These are phyloP conservation scores for Haliclystus octoradiatus DNA, from an alignment of 30 jellyfish, hydroid and myxozoan genomes.

Conservation along the genomic window DNA sequence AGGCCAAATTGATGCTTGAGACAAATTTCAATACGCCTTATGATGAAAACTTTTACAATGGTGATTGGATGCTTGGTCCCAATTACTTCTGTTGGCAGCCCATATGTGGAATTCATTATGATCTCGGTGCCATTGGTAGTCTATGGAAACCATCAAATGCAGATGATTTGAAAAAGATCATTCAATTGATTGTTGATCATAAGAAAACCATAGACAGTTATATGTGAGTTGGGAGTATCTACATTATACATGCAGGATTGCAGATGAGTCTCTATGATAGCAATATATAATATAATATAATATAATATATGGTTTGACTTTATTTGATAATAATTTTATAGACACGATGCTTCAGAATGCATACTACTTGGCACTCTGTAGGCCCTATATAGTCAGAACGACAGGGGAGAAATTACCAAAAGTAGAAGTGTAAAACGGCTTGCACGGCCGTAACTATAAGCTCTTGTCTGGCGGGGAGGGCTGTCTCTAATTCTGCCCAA, in stretches of 20 bases:
- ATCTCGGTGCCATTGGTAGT: constrained; percentile 39
- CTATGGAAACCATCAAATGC: constrained; percentile 26
- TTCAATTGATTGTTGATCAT: constrained; percentile 27
- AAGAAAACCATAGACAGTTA: constrained; percentile 31
- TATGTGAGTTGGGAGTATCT: constrained; percentile 40
- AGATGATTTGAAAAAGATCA: constrained; percentile 29
- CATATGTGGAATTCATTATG: constrained; percentile 44
- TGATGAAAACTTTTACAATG: constrained; percentile 74
- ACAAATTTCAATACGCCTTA: constrained; percentile 45
- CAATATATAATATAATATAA: background rate
- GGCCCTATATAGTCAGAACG: no score
- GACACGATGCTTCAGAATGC: no score
- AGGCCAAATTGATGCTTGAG: constrained; percentile 53
- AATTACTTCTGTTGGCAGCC: constrained; percentile 84
- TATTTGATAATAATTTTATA: no score
- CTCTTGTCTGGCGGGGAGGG: no score
- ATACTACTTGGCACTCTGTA: no score
- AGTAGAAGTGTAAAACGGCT: no score
- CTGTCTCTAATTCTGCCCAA: no score
- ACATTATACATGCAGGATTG: background rate
- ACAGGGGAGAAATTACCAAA: no score
- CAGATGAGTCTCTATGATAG: background rate
- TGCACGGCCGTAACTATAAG: no score
- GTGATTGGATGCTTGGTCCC: constrained; percentile 98
- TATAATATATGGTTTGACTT: no score